Percentiles rank a stretch among this genome's conserved stretches.
phyloP scores from a whole-genome alignment of 2,888 invertebrate genomes.

The Hymenopus coronatus region DNA sequence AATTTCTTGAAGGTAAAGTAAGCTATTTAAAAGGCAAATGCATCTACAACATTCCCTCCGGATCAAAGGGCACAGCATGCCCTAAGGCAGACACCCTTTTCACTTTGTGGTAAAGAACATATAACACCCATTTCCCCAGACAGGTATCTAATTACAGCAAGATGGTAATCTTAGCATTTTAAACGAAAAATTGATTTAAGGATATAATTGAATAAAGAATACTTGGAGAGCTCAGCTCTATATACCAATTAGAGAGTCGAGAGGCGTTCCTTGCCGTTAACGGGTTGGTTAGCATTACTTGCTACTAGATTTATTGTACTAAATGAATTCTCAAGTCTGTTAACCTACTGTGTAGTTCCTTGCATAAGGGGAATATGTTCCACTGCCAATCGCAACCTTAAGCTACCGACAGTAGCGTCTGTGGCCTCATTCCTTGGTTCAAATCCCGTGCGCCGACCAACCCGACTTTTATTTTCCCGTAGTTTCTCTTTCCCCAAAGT shows the following conservation, averaged over 20 bases:
- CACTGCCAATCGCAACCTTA: not conserved
- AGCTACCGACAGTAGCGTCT: too few species aligned
- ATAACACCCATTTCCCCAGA: not conserved
- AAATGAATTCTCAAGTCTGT: not conserved
- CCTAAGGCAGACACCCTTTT: not conserved
- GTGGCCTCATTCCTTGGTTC: too few species aligned
- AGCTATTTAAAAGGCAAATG: not conserved
- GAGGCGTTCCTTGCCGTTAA: not conserved
- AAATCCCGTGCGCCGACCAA: too few species aligned
- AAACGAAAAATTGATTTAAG: slow-evolving; percentile 5
- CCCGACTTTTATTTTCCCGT: too few species aligned
- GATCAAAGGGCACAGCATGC: not conserved
- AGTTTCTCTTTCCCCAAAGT: too few species aligned
- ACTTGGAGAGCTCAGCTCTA: not conserved
- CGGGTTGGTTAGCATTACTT: not conserved
- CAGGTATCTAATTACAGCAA: not conserved
- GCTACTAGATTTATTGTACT: slow-evolving; percentile 15
- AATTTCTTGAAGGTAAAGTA: not conserved
- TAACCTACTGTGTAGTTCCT: not conserved
- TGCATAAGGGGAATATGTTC: not conserved
- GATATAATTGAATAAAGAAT: slow-evolving; percentile 4
- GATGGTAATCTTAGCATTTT: not conserved
- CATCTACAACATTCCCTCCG: not conserved
- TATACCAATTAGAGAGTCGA: not conserved
- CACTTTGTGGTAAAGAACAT: not conserved